Evolutionary conservation across 1,140 invertebrate species (phyloP).

Genomic region (Papilio polytes): DNA sequence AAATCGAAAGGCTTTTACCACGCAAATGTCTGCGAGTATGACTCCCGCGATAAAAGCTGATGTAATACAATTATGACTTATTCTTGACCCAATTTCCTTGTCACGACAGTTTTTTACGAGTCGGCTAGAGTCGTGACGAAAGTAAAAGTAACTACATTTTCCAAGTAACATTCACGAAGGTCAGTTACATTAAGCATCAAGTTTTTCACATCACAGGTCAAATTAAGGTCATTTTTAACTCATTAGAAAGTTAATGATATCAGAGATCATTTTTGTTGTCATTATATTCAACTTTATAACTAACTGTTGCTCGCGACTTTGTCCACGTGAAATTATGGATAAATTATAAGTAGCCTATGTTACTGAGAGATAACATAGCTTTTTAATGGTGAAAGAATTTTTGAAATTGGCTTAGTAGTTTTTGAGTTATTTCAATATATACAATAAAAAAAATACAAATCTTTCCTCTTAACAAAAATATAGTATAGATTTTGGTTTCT

Average conservation of each 20-base stretch:
- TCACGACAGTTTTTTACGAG: constrained; percentile 37
- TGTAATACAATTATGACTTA: constrained; percentile 40
- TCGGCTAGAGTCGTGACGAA: constrained; percentile 42
- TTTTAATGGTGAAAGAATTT: no score
- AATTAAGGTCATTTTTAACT: constrained; percentile 21
- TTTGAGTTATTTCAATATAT: no score
- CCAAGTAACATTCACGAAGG: constrained; percentile 54
- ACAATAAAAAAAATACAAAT: no score
- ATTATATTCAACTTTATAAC: neutral
- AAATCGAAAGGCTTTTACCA: constrained; percentile 39
- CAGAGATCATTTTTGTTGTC: neutral
- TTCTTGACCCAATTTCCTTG: constrained; percentile 35
- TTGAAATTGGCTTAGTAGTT: no score
- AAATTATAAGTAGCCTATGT: no score
- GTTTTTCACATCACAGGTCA: constrained; percentile 39
- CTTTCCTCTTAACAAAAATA: no score
- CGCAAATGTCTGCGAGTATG: constrained; percentile 34
- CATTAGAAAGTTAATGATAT: neutral
- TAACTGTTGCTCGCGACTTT: neutral
- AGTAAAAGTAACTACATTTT: constrained; percentile 55
- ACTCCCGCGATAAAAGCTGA: constrained; percentile 34
- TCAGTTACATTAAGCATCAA: constrained; percentile 46
- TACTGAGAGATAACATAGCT: no score
- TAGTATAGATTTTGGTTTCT: no score
- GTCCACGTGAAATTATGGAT: no score